Evolutionary conservation across 1,140 invertebrate species (phyloP).

Genomic region (Ceratosolen fusciceps): DNA sequence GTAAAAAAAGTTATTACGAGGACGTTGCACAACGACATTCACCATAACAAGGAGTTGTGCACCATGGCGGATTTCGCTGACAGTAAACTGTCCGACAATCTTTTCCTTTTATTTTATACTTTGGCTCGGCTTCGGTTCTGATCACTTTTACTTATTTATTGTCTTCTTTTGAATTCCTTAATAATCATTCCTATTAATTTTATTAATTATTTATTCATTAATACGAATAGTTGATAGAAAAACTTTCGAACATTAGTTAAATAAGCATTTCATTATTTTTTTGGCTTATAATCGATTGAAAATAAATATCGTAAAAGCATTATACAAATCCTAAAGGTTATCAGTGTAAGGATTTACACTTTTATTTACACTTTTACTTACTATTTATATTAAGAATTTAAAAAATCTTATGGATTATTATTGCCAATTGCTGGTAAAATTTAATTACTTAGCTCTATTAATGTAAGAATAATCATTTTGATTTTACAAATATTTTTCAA

Average conservation of each 20-base stretch:
- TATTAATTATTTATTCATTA: neutral
- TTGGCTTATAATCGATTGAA: no score
- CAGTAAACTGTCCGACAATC: constrained; percentile 36
- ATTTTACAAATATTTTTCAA: no score
- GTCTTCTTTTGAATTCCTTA: constrained; percentile 12
- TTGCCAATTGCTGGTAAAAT: no score
- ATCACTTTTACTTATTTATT: constrained; percentile 14
- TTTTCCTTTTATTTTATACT: neutral
- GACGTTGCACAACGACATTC: constrained; percentile 12
- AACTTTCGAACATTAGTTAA: neutral
- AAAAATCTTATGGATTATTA: no score
- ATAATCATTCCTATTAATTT: neutral
- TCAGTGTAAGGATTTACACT: no score
- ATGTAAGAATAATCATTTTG: no score
- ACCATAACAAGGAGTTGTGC: constrained; percentile 32
- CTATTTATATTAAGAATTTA: no score
- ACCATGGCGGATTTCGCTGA: constrained; percentile 45
- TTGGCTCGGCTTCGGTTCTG: neutral
- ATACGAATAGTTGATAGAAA: neutral
- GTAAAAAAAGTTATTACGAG: constrained; percentile 45
- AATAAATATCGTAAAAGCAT: no score
- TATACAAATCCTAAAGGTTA: no score
- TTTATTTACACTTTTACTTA: no score
- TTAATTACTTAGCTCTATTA: no score
- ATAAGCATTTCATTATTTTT: neutral